phyloP scores from a whole-genome alignment of 2,888 invertebrate genomes.

The Omphaloscelis lunosa region DNA sequence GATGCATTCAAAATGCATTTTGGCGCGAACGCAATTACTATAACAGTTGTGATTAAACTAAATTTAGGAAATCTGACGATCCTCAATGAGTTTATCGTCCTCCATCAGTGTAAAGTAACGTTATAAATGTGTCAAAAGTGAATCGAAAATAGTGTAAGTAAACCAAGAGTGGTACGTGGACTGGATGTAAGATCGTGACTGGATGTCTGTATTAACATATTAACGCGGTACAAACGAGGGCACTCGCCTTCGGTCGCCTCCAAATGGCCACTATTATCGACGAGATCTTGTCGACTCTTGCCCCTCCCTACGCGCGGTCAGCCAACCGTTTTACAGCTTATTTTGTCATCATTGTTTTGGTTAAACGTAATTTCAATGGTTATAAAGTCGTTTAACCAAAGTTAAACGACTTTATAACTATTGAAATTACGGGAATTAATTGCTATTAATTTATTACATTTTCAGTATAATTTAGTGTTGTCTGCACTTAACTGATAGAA shows the following conservation, averaged over 20 bases:
- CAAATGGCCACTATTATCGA: conserved; percentile 72
- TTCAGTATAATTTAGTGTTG: conserved; percentile 2
- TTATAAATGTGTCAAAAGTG: conserved; percentile 73
- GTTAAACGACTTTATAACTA: conserved; percentile 61
- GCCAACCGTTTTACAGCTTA: conserved; percentile 74
- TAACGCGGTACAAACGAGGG: conserved; percentile 76
- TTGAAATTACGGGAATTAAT: conserved; percentile 42
- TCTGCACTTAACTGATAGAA: conserved; percentile 7
- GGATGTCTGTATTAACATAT: conserved; percentile 78
- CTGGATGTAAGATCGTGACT: conserved; percentile 68
- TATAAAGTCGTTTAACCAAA: too few relatives aligned
- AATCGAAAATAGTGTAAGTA: conserved; percentile 75
- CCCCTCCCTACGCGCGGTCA: conserved; percentile 67
- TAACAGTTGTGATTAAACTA: conserved; percentile 35
- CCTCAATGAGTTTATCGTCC: conserved; percentile 45
- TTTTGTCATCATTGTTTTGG: conserved; percentile 75
- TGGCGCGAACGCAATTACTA: conserved; percentile 35
- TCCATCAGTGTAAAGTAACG: conserved; percentile 47
- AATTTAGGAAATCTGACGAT: conserved; percentile 21
- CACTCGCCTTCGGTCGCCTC: conserved; percentile 67
- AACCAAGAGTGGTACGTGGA: conserved; percentile 70
- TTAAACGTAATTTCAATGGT: too few relatives aligned
- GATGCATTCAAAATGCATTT: conserved; percentile 20
- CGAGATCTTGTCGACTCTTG: conserved; percentile 66
- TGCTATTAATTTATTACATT: conserved; percentile 15